Base-by-base conservation (phyloP, 2,113 vertebrate species). In the Phrynocephalus versicolor region DNA sequence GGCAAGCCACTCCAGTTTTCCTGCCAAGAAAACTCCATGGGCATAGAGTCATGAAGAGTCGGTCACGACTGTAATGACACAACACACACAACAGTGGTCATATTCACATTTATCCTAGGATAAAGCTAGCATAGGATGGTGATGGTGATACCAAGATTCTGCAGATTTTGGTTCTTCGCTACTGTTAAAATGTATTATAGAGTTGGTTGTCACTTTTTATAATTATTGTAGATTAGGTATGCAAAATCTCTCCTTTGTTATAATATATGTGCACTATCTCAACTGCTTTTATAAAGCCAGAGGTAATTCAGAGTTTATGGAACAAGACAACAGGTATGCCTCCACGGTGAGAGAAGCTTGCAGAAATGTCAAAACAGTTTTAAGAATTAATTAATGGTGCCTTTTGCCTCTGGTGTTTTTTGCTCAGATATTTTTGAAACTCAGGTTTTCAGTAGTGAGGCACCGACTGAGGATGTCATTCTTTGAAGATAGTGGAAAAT, bases 401-500 rank as follows among this genome's bases (percentile, higher is more conserved):
- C 19, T 33, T 78, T 83, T 79, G 74, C 0, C 67, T 23, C 0
- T 64, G 60, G 6, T 84, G 1, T 75, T 71, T 86, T 81, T 60
- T 79, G 67, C 76, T 72, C 25, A 60, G 73, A 39, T 16, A 0
- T 39, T 51, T 58, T 76, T 81, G n/a, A 27, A 74, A 85, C 1
- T 0, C 23, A 39, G 51, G 45, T 0, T 0, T 77, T 73, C 81
- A n/a, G 60, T 77, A 45, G 15, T 41, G 41, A 71, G 77, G 21
- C 39, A 80, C 10, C 12, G 69, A 84, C 55, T 39, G 72, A 80
- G 70, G 83, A 74, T 73, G 64, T 35, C 58, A 35, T 87, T 82
- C 81, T 83, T 92, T 55, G 81, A 87, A 67, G 79, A 41, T 0
- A 45, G n/a, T 76, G 84, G 84, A 86, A 84, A 86, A 77, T 60